Evolutionary conservation across 2,888 invertebrate genomes (phyloP).

Genomic region (Xestia rhomboidea): DNA sequence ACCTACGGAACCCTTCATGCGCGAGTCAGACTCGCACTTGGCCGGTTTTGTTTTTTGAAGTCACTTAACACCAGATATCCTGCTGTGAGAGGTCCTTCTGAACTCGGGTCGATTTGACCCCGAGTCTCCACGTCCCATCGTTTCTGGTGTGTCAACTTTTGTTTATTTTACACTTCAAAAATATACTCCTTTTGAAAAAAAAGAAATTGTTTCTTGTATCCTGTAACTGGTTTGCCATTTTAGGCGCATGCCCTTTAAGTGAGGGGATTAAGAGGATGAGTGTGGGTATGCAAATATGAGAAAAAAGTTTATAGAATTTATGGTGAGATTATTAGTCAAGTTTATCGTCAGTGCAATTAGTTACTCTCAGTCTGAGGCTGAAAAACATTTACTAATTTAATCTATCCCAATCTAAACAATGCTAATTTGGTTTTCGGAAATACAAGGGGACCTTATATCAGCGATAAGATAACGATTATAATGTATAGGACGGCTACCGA

Average conservation of each 20-base stretch:
- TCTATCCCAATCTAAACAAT: neutral
- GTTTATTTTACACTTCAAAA: constrained; percentile 48
- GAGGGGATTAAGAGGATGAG: neutral
- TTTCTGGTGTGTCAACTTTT: constrained; percentile 39
- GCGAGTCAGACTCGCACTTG: too few relatives aligned
- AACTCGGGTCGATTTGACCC: constrained; percentile 59
- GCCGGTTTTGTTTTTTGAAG: constrained; percentile 20
- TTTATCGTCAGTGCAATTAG: neutral
- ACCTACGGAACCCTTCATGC: too few relatives aligned
- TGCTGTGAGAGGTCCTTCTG: constrained; percentile 56
- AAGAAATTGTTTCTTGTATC: constrained; percentile 24
- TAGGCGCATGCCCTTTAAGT: constrained; percentile 32
- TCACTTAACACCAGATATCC: constrained; percentile 55
- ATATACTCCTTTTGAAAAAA: constrained; percentile 20
- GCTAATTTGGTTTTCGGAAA: neutral
- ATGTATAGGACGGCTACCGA: neutral
- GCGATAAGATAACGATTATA: neutral
- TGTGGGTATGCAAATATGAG: constrained; percentile 25
- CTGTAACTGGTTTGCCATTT: constrained; percentile 38
- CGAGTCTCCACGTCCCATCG: constrained; percentile 26
- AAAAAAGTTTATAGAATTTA: constrained; percentile 8
- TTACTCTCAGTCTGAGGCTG: neutral
- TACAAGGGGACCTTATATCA: neutral
- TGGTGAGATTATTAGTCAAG: neutral
- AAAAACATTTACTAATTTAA: neutral